Evolutionary conservation across 2,888 invertebrate genomes (phyloP), one percentile per base, ranked within the genome.

Genomic region (Xanthorhoe spadicearia): DNA sequence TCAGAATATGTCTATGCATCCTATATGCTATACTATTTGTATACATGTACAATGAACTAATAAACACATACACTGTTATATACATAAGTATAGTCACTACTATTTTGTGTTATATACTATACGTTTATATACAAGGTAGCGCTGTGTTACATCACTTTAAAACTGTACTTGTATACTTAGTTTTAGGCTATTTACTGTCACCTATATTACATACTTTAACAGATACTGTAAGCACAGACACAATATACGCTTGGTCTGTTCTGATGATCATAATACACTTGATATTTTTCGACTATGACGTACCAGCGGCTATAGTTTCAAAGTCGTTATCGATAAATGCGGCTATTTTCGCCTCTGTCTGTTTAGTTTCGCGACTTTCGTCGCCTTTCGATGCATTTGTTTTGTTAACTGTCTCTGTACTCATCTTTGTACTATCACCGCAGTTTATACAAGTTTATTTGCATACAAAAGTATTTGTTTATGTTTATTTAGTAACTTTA

Each of bases 191-290:
- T 80, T 94, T 98, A 61, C 94, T 99, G 66, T 98, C 99, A 0
- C 99, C 99, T 0, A 95, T 99, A 17, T 88, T 99, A 38, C 97
- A 99, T 84, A 99, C 98, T 0, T 93, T 99, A 57, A 99, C 99
- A 0, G 98, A 98, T 83, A 98, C 99, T 0, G 97, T 99, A 1
- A 98, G 98, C 81, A 99, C 99, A 0, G 99, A 99, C 83, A 99
- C 99, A 0, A 99, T 99, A 81, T 99, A 98, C 81, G 97, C 98
- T 0, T 97, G 97, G 95, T 95, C 99, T 0, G 96, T 97, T 18
- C 94, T 97, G 13, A 97, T 98, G 95, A 95, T 99, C 93, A 81
- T 97, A 0, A 88, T 97, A 0, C 99, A 99, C 93, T 93, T 99
- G 68, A 94, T 97, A 75, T 98, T 98, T 83, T 98, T 97, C 82